Conservation (phyloP, 2,113 vertebrate genomes). For the Grammatotria lemairii region DNA sequence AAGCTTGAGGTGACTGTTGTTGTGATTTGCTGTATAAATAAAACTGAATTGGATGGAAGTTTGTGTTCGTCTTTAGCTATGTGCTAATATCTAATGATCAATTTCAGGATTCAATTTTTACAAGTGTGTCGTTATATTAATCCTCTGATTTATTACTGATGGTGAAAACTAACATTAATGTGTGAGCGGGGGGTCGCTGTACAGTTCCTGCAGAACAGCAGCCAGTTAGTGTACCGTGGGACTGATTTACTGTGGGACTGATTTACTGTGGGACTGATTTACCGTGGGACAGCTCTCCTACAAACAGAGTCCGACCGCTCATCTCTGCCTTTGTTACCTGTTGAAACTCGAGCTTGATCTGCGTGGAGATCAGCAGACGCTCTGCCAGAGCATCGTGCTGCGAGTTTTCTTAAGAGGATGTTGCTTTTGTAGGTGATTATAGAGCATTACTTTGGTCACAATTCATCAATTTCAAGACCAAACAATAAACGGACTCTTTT, state of each 20-base stretch:
- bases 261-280: too few species aligned
- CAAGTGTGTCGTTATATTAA: neutral
- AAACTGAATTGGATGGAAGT: neutral
- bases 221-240: accelerated
- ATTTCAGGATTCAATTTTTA: neutral
- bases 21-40: neutral
- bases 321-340: neutral
- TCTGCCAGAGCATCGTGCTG: neutral
- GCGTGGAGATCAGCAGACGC: accelerated
- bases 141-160: neutral
- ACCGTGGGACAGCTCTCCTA: neutral
- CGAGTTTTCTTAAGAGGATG: accelerated
- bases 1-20: neutral
- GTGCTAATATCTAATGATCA: neutral
- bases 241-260: too few species aligned
- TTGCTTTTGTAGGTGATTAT: neutral
- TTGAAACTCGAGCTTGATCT: neutral
- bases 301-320: accelerated
- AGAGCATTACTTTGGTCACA: neutral
- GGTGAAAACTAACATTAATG: neutral
- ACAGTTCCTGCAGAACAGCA: neutral
- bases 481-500: accelerated
- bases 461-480: neutral
- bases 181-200: accelerated
- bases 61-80: neutral